Evolutionary conservation across 2,888 invertebrate genomes (phyloP).

Genomic region (Mesoligia furuncula): DNA sequence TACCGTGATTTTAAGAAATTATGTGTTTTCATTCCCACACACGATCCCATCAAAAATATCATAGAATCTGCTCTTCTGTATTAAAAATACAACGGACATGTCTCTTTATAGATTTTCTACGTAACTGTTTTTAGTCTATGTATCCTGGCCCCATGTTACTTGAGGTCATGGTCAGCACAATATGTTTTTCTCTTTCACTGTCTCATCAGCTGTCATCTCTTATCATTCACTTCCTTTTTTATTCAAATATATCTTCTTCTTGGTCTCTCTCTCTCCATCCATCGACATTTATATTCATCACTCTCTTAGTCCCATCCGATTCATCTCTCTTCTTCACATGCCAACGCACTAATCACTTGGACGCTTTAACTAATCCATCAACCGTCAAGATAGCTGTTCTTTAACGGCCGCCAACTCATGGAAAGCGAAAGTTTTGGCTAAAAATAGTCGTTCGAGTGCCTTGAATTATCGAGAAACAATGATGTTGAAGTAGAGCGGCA

Average conservation of each 20-base stretch:
- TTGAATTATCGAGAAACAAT: slow-evolving; percentile 37
- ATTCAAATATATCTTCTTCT: slow-evolving; percentile 2
- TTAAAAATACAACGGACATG: slow-evolving; percentile 12
- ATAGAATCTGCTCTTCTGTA: background rate
- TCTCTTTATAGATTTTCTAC: background rate
- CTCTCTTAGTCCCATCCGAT: background rate
- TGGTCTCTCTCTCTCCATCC: background rate
- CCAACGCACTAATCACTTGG: slow-evolving; percentile 17
- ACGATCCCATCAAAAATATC: slow-evolving; percentile 13
- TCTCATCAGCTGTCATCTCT: background rate
- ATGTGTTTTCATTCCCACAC: slow-evolving; percentile 26
- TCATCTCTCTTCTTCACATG: slow-evolving; percentile 6
- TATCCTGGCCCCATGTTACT: background rate
- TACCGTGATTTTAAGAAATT: slow-evolving; percentile 22
- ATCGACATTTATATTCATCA: background rate
- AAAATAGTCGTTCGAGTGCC: slow-evolving; percentile 49
- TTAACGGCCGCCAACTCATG: slow-evolving; percentile 40
- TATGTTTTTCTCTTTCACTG: background rate
- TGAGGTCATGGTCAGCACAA: background rate
- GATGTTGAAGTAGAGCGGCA: slow-evolving; percentile 22
- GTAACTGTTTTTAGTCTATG: background rate
- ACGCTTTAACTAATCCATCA: slow-evolving; percentile 12
- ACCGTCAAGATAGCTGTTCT: slow-evolving; percentile 36
- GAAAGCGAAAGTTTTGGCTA: slow-evolving; percentile 67
- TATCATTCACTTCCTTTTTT: background rate